Evolutionary conservation across 2,797 vertebrate species (phyloP).

Genomic region (Furcifer pardalis): DNA sequence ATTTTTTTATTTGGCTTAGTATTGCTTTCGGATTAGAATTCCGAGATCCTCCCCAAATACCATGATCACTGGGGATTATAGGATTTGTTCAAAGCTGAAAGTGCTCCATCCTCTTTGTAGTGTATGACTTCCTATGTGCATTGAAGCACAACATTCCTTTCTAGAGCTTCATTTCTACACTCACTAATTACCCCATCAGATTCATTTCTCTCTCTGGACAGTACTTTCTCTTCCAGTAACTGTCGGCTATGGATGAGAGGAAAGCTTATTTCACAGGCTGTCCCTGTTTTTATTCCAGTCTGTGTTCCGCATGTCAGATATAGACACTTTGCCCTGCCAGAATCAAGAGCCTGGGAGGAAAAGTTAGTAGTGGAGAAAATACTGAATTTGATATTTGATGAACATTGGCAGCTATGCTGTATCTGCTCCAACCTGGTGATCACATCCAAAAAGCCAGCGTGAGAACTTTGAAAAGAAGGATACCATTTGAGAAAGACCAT

Average conservation of each 20-base stretch:
- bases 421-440: background rate
- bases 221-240: background rate
- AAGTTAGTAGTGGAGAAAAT: background rate
- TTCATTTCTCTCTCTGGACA: background rate
- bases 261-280: background rate
- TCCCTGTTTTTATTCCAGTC: background rate
- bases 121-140: background rate
- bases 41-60: too few species aligned
- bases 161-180: background rate
- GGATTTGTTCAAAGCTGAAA: background rate
- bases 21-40: too few species aligned
- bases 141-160: background rate
- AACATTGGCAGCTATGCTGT: rapidly evolving
- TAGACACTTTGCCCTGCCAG: background rate
- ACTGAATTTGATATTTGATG: background rate
- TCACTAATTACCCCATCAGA: background rate
- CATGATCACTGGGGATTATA: background rate
- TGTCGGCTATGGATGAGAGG: background rate
- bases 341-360: too few species aligned
- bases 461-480: background rate
- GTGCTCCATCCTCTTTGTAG: background rate
- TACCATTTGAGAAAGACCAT: background rate
- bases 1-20: too few species aligned
- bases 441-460: background rate
- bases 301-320: background rate